Evolutionary conservation across 2,888 invertebrate species (phyloP).

Genomic region (Hofmannophila pseudospretella): DNA sequence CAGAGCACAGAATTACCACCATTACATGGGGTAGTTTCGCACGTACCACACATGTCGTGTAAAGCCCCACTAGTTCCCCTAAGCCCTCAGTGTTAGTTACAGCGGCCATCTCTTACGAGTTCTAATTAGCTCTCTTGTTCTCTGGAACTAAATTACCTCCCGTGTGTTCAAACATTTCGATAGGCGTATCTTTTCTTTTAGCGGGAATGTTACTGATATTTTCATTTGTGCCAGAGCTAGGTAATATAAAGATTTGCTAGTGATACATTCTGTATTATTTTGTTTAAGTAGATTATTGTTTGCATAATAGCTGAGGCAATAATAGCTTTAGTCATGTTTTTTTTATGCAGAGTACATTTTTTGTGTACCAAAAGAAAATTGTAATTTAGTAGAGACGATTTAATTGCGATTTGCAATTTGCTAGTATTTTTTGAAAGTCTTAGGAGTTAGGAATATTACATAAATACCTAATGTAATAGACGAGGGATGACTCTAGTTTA

Average conservation of each 20-base stretch:
- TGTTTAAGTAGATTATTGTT: background rate
- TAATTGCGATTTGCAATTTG: too few species aligned
- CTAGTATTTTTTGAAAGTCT: too few species aligned
- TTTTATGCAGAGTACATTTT: too few species aligned
- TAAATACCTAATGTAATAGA: too few species aligned
- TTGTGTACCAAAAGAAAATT: too few species aligned
- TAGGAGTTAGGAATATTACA: too few species aligned
- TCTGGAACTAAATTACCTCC: conserved; percentile 17
- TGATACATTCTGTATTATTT: background rate
- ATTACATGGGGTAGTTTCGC: conserved; percentile 5
- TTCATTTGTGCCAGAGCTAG: background rate
- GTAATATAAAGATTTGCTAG: too few species aligned
- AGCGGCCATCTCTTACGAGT: conserved; percentile 29
- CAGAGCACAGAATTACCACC: too few species aligned
- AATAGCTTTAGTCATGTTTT: too few species aligned
- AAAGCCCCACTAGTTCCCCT: conserved; percentile 22
- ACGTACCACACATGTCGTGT: conserved; percentile 16
- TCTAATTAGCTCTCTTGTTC: conserved; percentile 43
- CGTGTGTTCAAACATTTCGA: conserved; percentile 8
- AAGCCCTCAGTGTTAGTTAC: conserved; percentile 25
- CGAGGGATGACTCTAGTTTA: too few species aligned
- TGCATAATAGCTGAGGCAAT: background rate
- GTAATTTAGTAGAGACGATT: too few species aligned
- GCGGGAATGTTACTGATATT: conserved; percentile 10
- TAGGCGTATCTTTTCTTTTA: background rate